Evolutionary conservation across 1,140 invertebrate species (phyloP).

Genomic region (Contarinia nasturtii): DNA sequence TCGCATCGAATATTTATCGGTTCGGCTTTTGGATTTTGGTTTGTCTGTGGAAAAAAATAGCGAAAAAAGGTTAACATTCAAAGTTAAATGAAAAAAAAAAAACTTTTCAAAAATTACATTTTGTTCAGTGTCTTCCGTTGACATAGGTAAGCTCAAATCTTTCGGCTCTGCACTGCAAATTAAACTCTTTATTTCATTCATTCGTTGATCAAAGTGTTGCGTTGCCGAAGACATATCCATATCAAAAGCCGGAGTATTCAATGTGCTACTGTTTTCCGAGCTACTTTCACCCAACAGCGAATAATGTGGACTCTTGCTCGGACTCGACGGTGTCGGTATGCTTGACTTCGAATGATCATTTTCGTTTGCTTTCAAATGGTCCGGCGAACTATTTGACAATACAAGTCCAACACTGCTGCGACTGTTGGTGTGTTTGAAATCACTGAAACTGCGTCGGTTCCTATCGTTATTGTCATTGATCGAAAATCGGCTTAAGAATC

Average conservation of each 20-base stretch:
- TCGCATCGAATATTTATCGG: slow-evolving; percentile 7
- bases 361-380: slow-evolving; percentile 8
- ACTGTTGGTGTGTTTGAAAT: background rate
- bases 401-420: slow-evolving; percentile 2
- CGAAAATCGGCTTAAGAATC: background rate
- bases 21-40: background rate
- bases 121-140: too few relatives aligned
- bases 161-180: background rate
- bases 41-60: slow-evolving; percentile 1
- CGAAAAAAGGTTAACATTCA: background rate
- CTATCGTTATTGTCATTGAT: background rate
- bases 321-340: slow-evolving; percentile 18
- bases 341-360: slow-evolving; percentile 13
- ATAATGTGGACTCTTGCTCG: slow-evolving; percentile 18
- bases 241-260: slow-evolving; percentile 21
- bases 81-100: too few relatives aligned
- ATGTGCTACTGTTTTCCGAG: slow-evolving; percentile 20
- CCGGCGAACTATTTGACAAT: slow-evolving; percentile 7
- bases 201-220: slow-evolving; percentile 3
- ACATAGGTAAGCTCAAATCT: too few relatives aligned
- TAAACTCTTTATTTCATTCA: background rate
- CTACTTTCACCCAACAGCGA: slow-evolving; percentile 15
- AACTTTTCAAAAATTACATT: too few relatives aligned
- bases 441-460: slow-evolving; percentile 5
- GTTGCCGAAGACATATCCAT: slow-evolving; percentile 16